These are phyloP conservation scores for Lindbergichthys nudifrons DNA, from an alignment of 2,797 vertebrate genomes.

Conservation along the genomic window DNA sequence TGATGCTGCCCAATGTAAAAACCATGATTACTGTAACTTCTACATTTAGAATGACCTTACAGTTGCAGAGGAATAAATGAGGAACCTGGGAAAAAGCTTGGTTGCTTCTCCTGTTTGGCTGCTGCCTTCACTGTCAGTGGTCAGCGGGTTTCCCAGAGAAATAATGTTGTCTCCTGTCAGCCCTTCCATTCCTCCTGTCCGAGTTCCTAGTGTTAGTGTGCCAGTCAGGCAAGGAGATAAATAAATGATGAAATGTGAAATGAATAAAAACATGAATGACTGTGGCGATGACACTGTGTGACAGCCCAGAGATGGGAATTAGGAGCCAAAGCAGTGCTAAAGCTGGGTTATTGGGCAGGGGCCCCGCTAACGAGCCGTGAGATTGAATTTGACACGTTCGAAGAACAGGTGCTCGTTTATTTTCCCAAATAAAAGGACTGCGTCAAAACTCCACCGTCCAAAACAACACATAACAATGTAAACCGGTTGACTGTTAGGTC, in stretches of 20 bases:
- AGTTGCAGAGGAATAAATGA: conserved; percentile 19
- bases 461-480: conserved; percentile 56
- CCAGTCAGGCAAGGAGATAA: conserved; percentile 74
- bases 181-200: conserved; percentile 59
- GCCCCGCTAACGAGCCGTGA: conserved; percentile 81
- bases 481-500: conserved; percentile 15
- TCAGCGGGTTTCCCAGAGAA: conserved; percentile 43
- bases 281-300: conserved; percentile 82
- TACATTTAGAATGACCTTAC: neutral
- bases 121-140: conserved; percentile 46
- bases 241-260: conserved; percentile 86
- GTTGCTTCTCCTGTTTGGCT: conserved; percentile 11
- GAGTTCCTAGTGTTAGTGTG: conserved; percentile 57
- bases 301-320: conserved; percentile 87
- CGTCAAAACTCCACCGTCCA: conserved; percentile 68
- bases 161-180: conserved; percentile 60
- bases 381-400: conserved; percentile 85
- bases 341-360: conserved; percentile 83
- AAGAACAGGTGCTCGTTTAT: conserved; percentile 87
- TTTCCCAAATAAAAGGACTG: conserved; percentile 80
- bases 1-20: neutral
- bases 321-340: conserved; percentile 83
- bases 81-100: neutral
- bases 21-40: neutral
- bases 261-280: conserved; percentile 86